These are phyloP conservation scores for Andinoacara biseriatus DNA, from an alignment of 2,113 vertebrate genomes.

Conservation along the genomic window DNA sequence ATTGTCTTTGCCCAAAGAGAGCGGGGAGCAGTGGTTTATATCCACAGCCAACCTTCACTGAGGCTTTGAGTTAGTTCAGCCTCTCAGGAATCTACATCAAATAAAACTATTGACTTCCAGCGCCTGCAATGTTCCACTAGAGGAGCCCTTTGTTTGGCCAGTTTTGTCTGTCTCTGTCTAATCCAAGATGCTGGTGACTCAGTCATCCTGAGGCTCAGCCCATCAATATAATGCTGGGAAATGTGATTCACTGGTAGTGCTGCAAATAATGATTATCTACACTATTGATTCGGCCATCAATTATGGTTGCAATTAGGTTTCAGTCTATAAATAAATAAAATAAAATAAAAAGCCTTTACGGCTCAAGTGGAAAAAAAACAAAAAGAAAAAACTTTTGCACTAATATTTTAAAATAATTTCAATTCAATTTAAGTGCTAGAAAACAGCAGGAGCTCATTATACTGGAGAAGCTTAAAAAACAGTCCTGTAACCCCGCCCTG, in stretches of 20 bases:
- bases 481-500: no score
- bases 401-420: no score
- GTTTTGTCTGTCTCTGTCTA: constrained; percentile 36
- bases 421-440: no score
- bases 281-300: constrained; percentile 2
- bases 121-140: constrained; percentile 35
- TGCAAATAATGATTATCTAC: not conserved
- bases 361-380: not conserved
- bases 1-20: constrained; percentile 50
- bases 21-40: constrained; percentile 22
- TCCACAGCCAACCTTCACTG: constrained; percentile 44
- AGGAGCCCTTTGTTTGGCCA: constrained; percentile 59
- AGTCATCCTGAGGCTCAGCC: constrained; percentile 17
- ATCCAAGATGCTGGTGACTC: constrained; percentile 25
- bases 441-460: not conserved
- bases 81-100: constrained; percentile 69
- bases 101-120: constrained; percentile 65
- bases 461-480: not conserved
- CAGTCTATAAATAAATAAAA: not conserved
- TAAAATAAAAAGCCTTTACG: not conserved
- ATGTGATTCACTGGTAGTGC: constrained; percentile 7
- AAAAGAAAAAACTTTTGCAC: not conserved
- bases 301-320: constrained; percentile 8
- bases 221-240: not conserved
- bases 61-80: constrained; percentile 45